Percentiles rank a stretch among this genome's conserved stretches.
Evolutionary conservation across 2,797 vertebrate genomes (phyloP).

Genomic region (Lacerta bilineata): DNA sequence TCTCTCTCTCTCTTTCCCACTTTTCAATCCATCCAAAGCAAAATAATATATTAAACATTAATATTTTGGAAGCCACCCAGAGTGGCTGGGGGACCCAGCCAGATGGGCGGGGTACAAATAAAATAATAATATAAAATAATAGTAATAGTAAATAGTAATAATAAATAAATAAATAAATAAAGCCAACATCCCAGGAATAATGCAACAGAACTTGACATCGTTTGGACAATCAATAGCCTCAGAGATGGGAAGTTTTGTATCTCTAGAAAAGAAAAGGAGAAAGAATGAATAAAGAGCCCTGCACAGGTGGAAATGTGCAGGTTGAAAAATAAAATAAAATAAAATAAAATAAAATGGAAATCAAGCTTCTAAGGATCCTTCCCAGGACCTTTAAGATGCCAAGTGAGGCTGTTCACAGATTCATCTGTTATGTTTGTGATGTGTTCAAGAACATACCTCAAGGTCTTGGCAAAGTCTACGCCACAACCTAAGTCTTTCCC

Average conservation of each 20-base stretch:
- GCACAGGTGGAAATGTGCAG: not conserved
- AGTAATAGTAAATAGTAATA: no score
- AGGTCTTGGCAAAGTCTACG: not conserved
- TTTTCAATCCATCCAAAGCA: constrained; percentile 9
- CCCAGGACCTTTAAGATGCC: not conserved
- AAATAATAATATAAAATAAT: no score
- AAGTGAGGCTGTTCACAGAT: not conserved
- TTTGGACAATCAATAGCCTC: constrained; percentile 31
- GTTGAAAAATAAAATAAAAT: no score
- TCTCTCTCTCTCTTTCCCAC: no score
- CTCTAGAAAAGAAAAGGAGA: fast-evolving
- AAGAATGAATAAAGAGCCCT: not conserved
- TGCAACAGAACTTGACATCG: constrained; percentile 24
- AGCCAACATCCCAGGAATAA: constrained; percentile 23
- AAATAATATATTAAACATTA: no score
- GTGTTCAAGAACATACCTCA: not conserved
- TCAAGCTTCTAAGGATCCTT: not conserved
- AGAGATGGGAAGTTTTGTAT: not conserved
- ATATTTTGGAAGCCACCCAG: no score
- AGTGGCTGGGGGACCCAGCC: no score
- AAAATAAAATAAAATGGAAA: not conserved
- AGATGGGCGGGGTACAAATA: no score
- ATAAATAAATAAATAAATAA: not conserved
- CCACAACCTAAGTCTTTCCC: not conserved
- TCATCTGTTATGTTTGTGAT: not conserved